Evolutionary conservation across 2,888 invertebrate species (phyloP).

Genomic region (Lapara coniferarum): DNA sequence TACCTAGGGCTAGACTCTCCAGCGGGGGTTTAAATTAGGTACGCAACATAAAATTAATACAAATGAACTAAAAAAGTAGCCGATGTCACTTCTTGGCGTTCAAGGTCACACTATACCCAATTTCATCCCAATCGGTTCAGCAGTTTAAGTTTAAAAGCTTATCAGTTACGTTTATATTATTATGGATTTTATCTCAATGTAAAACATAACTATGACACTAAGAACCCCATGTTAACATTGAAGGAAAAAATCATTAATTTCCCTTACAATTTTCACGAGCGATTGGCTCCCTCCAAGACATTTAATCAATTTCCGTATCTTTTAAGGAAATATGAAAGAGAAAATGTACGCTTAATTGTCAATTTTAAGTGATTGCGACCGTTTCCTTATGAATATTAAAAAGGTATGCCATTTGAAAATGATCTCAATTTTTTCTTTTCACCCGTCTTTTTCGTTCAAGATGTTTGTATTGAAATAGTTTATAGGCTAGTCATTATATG

Average conservation of each 20-base stretch:
- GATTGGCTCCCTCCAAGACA: conserved; percentile 19
- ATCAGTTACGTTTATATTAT: not conserved
- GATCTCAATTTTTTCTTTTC: not conserved
- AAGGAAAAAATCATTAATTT: not conserved
- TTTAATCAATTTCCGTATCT: conserved; percentile 26
- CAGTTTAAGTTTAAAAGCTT: too few species aligned
- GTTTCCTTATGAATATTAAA: conserved; percentile 31
- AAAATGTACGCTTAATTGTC: conserved; percentile 25
- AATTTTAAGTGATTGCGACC: conserved; percentile 23
- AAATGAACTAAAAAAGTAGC: too few species aligned
- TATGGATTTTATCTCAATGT: not conserved
- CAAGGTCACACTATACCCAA: too few species aligned
- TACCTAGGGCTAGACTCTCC: too few species aligned
- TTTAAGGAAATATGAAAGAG: conserved; percentile 26
- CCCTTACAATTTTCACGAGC: conserved; percentile 26
- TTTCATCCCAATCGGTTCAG: too few species aligned
- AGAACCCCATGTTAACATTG: not conserved
- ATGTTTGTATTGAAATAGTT: not conserved
- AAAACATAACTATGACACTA: conserved; percentile 4
- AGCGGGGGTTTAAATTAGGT: too few species aligned
- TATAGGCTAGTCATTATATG: too few species aligned
- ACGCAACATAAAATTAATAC: too few species aligned
- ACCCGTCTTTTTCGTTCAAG: not conserved
- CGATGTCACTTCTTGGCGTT: too few species aligned
- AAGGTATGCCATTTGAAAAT: conserved; percentile 20